Evolutionary conservation across 2,797 vertebrate genomes (phyloP), one percentile per base, ranked within the genome.

Genomic region (Denticeps clupeoides): DNA sequence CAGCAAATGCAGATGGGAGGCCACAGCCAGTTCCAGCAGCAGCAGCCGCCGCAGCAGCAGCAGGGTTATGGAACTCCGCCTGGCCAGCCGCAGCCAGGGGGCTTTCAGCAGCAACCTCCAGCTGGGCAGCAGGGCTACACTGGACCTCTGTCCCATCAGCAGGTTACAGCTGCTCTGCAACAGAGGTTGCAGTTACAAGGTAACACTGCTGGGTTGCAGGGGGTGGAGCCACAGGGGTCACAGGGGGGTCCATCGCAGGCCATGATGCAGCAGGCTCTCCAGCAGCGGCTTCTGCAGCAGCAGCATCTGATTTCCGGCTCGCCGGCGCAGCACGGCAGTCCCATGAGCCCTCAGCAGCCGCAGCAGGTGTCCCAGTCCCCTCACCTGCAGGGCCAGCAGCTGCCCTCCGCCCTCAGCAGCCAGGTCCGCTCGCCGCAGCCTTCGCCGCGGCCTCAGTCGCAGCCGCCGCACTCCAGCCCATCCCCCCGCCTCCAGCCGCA

Each of bases 391-490:
- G 87, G 89, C 70, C 91, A 95, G 70, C 87, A 85, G 68, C 71
- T 88, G 58, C 69, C 86, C 27, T 74, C 82, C 53, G 88, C 93
- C 0, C 86, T 99, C 58, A 89, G 87, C 80, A 96, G 83, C 71
- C 93, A 98, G 84, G 94, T 99, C 64, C 81, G 94, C 33, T 99
- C 94, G 18, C 94, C 94, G 0, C 93, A 97, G 74, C 94, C 91
- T 0, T 88, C 92, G 3, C 93, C 93, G 0, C 84, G 94, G 49
- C 95, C 93, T 12, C 94, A 99, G 74, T 95, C 94, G n/a, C 89
- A 84, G 29, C 84, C 84, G 0, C 78, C 93, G 2, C 91, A 87
- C 78, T 99, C 93, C 55, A 98, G 94, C 79, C 93, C 93, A 0
- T 98, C 93, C 55, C 94, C 93, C 0, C 86, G 94, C 80, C 91